phyloP scores from a whole-genome alignment of 2,113 vertebrate species.

The Procavia capensis region DNA sequence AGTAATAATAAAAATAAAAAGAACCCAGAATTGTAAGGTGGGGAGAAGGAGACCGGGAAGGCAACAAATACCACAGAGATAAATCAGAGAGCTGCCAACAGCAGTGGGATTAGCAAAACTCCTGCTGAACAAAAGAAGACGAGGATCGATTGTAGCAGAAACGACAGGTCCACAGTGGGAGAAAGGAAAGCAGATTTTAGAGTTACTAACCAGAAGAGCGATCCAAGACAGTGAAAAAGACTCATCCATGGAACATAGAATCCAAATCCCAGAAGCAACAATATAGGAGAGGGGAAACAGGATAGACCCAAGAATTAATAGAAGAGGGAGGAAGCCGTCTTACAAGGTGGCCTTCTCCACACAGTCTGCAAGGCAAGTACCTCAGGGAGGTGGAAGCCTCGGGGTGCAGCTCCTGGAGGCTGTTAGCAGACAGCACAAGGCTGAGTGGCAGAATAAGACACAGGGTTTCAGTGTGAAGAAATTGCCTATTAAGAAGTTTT shows the following conservation, averaged over 20 bases:
- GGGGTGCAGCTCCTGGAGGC: background rate
- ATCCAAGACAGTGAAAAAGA: background rate
- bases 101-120: background rate
- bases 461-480: accelerated
- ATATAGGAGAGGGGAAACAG: background rate
- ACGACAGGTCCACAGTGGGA: background rate
- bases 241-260: background rate
- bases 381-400: background rate
- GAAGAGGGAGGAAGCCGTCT: background rate
- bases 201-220: background rate
- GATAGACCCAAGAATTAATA: background rate
- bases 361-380: too few relatives aligned
- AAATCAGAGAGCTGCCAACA: background rate
- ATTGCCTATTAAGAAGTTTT: background rate
- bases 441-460: background rate
- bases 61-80: accelerated
- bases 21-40: background rate
- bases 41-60: background rate
- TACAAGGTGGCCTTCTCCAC: background rate
- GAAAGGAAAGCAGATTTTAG: background rate
- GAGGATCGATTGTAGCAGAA: background rate
- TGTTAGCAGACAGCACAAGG: background rate
- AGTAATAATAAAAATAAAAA: background rate
- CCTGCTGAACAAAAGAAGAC: too few relatives aligned
- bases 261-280: background rate